Base-by-base conservation (phyloP, 2,888 invertebrate genomes). In the Tipula vernalis region DNA sequence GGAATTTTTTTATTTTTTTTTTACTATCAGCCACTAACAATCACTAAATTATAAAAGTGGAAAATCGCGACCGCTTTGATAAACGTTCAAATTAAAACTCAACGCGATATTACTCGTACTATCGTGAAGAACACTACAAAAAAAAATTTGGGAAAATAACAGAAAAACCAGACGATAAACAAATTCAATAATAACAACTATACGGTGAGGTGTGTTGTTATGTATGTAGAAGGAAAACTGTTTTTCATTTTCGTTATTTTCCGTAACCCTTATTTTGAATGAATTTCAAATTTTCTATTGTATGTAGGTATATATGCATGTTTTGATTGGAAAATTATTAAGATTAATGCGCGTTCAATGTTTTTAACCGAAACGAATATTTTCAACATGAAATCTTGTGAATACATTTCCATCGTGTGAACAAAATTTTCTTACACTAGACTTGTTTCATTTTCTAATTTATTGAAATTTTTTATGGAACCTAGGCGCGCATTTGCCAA, bases 41-140 rank as follows among this genome's bases (percentile, higher is more conserved):
- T 28, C 13, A 51, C 51, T 71, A n/a, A 28, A 28, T 4, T 71
- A 39, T 15, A 84, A 39, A 3, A 28, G 10, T 18, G 28, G 13
- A 28, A 28, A 71, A 71, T n/a, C 13, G 15, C 84, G 41, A 84
- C 84, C 84, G 84, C 10, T 84, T 84, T 39, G 84, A 84, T 39
- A 39, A 39, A 84, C 84, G 84, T 84, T 84, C 41, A 84, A 84
- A 84, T 15, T 84, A n/a, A 84, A 39, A 84, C 84, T 84, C 84
- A 84, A 84, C 36, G 51, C 51, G n/a, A 39, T 15, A 57, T 57
- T 15, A 57, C 18, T 28, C 28, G 28, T 12, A 71, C 71, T 71
- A 28, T 28, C 28, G 28, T 28, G 28, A 28, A 28, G 28, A 28
- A 71, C 18, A 71, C 10, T 18, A 51, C 18, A 51, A 28, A 15